Evolutionary conservation across 2,113 vertebrate species (phyloP).

Genomic region (Anguilla rostrata): DNA sequence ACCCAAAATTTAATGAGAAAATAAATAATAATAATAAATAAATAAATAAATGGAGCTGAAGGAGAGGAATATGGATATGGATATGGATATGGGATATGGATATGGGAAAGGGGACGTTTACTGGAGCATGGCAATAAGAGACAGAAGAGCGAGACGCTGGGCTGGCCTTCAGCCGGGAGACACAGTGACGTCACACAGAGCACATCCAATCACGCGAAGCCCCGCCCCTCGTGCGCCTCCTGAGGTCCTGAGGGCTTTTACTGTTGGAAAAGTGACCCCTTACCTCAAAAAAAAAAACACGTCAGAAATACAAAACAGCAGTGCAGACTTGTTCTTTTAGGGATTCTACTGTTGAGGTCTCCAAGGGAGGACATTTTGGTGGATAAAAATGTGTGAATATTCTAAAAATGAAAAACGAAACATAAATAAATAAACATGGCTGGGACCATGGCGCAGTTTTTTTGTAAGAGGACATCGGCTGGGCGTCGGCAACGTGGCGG

Average conservation of each 20-base stretch:
- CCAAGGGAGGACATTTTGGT: slow-evolving; percentile 18
- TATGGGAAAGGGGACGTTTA: slow-evolving; percentile 38
- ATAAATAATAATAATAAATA: slow-evolving; percentile 25
- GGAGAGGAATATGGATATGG: slow-evolving; percentile 30
- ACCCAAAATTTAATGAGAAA: slow-evolving; percentile 11
- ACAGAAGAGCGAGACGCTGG: slow-evolving; percentile 35
- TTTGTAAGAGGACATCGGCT: slow-evolving; percentile 30
- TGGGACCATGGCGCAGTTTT: slow-evolving; percentile 33
- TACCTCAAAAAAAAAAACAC: slow-evolving; percentile 48
- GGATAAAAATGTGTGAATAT: slow-evolving; percentile 15
- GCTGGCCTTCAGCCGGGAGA: slow-evolving; percentile 34
- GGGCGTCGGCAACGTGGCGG: slow-evolving; percentile 25
- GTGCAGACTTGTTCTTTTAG: slow-evolving; percentile 43
- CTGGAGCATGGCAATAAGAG: slow-evolving; percentile 81
- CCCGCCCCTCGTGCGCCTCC: background rate
- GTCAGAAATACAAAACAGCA: slow-evolving; percentile 30
- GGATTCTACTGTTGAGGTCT: background rate
- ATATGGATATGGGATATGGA: slow-evolving; percentile 15
- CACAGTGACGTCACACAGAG: slow-evolving; percentile 43
- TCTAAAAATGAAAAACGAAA: slow-evolving; percentile 16
- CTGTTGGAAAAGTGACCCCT: slow-evolving; percentile 40
- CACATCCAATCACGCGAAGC: slow-evolving; percentile 47
- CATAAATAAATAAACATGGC: background rate
- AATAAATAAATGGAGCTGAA: slow-evolving; percentile 21
- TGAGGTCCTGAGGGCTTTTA: slow-evolving; percentile 22